phyloP scores from a whole-genome alignment of 1,140 invertebrate genomes.

The Luehdorfia chinensis region DNA sequence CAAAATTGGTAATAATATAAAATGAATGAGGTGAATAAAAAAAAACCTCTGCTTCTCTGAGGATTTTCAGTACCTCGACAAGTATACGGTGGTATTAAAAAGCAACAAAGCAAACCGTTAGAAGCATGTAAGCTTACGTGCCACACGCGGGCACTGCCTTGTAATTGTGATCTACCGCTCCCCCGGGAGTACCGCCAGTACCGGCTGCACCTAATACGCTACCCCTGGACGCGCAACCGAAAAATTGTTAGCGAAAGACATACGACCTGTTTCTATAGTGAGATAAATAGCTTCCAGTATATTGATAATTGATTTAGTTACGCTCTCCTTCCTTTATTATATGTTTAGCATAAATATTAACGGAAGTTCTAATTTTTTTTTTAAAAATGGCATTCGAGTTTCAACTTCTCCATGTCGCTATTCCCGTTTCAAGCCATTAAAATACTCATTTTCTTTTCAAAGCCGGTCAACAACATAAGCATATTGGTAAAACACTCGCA shows the following conservation, averaged over 20 bases:
- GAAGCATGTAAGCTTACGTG: slow-evolving; percentile 38
- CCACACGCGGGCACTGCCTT: slow-evolving; percentile 34
- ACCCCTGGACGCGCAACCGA: slow-evolving; percentile 31
- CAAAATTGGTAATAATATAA: too few species aligned
- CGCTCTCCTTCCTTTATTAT: background rate
- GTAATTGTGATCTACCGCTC: slow-evolving; percentile 60
- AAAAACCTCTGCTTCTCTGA: too few species aligned
- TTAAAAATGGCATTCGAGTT: background rate
- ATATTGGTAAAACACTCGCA: slow-evolving; percentile 69
- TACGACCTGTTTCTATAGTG: slow-evolving; percentile 36
- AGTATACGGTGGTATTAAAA: too few species aligned
- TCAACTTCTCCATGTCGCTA: too few species aligned
- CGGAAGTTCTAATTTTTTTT: too few species aligned
- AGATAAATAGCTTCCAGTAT: slow-evolving; percentile 33
- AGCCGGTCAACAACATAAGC: slow-evolving; percentile 59
- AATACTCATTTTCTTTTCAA: slow-evolving; percentile 67
- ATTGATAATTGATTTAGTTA: slow-evolving; percentile 31
- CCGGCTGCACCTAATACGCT: slow-evolving; percentile 29
- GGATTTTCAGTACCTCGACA: too few species aligned
- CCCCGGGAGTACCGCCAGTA: slow-evolving; percentile 26
- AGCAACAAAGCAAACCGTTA: slow-evolving; percentile 19
- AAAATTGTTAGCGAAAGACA: slow-evolving; percentile 51
- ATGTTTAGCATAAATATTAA: background rate
- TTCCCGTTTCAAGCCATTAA: slow-evolving; percentile 10
- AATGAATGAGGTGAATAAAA: too few species aligned